Percentiles rank a stretch among this genome's conserved stretches.
These are phyloP conservation scores for Turritopsis rubra DNA, from an alignment of 30 jellyfish, hydroid and myxozoan genomes.

Conservation along the genomic window DNA sequence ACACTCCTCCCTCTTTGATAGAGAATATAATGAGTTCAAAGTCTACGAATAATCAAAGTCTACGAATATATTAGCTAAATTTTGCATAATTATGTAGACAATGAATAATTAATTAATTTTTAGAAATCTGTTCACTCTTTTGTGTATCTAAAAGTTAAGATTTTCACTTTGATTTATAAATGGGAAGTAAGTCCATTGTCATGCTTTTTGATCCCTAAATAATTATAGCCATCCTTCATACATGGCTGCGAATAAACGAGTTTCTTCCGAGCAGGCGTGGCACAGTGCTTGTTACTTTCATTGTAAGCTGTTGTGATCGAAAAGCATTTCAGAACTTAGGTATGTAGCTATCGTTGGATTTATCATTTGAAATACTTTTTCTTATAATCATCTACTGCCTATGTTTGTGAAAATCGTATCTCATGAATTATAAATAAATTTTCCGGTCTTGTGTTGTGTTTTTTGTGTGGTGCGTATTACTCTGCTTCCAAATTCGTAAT, in stretches of 20 bases:
- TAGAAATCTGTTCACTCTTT: neutral
- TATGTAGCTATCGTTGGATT: neutral
- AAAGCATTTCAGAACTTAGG: neutral
- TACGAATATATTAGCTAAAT: neutral
- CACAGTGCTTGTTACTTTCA: neutral
- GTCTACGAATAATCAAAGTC: neutral
- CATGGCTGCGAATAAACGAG: neutral
- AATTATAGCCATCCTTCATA: neutral
- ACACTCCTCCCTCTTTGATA: neutral
- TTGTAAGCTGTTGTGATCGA: neutral
- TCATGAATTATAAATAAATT: neutral
- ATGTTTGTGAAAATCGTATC: neutral
- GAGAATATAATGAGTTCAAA: neutral
- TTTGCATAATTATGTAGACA: neutral
- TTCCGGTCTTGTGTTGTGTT: neutral
- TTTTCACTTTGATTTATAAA: neutral
- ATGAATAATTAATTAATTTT: neutral
- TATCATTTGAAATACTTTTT: neutral
- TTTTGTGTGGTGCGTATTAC: neutral
- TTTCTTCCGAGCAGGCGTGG: conserved; percentile 16
- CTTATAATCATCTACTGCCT: neutral
- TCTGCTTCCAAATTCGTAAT: too few species aligned
- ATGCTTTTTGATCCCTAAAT: neutral
- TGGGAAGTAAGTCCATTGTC: conserved; percentile 4
- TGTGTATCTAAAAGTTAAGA: neutral